Base-by-base conservation (phyloP, 2,797 vertebrate genomes). In the Eutrigla gurnardus region DNA sequence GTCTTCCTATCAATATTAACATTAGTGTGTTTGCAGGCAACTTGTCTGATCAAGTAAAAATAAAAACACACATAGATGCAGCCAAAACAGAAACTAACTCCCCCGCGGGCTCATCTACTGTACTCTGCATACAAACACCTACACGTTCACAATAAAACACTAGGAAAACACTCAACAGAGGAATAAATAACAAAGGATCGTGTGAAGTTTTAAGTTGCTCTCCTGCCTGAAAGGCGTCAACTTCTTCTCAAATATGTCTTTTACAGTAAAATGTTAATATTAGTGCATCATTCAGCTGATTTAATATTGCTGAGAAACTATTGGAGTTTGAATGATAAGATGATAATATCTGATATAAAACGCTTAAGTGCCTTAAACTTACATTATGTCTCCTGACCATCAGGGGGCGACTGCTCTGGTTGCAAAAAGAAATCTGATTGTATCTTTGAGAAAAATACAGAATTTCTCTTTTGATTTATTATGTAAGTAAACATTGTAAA, bases 261-360 rank as follows among this genome's bases (percentile, higher is more conserved):
- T 52, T 59, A 53, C 53, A 54, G n/a, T 32, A 40, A 1, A 2
- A 12, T 50, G 33, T 62, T 62, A 37, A 65, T 32, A 17, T 42
- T 1, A 17, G 39, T 58, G 43, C 52, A 33, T 4, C 10, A 53
- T 37, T 59, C 15, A 43, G 58, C 5, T 17, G 46, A 43, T 61
- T 53, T 40, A 17, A 73, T 1, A 75, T 77, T 1, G 57, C 80
- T 79, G 33, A 88, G 79, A 82, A 83, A 81, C 67, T 63, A 45
- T 72, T 77, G 4, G 64, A 45, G 53, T 49, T 70, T 40, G 42
- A 62, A 49, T 10, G 33, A 50, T 15, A 39, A 35, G 7, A 53
- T 4, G 7, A 0, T 0, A 25, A 25, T 25, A 25, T 25, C 25
- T 25, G 25, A 25, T 25, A 25, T 25, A 25, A 25, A 25, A 25